Evolutionary conservation across 2,888 invertebrate genomes (phyloP).

Genomic region (Oligia fasciuncula): DNA sequence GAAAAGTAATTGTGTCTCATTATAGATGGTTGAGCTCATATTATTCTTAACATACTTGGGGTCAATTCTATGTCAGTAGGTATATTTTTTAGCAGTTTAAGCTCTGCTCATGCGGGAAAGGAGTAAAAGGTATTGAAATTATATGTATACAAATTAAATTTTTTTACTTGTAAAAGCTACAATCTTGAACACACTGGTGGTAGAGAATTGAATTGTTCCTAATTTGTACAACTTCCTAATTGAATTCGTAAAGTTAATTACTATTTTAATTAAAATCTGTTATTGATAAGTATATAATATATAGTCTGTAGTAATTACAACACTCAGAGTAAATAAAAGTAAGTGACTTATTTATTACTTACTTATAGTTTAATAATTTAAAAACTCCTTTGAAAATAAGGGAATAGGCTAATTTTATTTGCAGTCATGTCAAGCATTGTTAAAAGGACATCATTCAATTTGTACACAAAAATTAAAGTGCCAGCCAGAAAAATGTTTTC

Average conservation of each 20-base stretch:
- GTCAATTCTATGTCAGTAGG: neutral
- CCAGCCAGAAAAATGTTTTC: too few relatives aligned
- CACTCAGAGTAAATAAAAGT: neutral
- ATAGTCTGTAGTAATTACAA: neutral
- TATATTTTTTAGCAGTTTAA: neutral
- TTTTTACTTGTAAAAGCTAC: neutral
- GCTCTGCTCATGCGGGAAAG: slow-evolving; percentile 11
- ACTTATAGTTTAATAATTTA: too few relatives aligned
- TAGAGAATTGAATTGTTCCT: neutral
- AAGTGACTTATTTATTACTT: neutral
- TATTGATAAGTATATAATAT: neutral
- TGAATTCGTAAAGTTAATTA: too few relatives aligned
- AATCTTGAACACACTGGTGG: slow-evolving; percentile 11
- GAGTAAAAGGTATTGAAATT: neutral
- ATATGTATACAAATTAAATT: too few relatives aligned
- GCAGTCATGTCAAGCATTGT: too few relatives aligned
- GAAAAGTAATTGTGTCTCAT: neutral
- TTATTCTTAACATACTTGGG: neutral
- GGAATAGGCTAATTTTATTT: neutral
- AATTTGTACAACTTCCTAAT: neutral
- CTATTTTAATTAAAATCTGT: neutral
- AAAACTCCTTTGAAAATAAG: neutral
- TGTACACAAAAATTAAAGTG: too few relatives aligned
- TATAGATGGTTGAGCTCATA: neutral
- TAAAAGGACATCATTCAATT: too few relatives aligned